phyloP scores from a whole-genome alignment of 2,113 vertebrate genomes.

The Aleadryas rufinucha region DNA sequence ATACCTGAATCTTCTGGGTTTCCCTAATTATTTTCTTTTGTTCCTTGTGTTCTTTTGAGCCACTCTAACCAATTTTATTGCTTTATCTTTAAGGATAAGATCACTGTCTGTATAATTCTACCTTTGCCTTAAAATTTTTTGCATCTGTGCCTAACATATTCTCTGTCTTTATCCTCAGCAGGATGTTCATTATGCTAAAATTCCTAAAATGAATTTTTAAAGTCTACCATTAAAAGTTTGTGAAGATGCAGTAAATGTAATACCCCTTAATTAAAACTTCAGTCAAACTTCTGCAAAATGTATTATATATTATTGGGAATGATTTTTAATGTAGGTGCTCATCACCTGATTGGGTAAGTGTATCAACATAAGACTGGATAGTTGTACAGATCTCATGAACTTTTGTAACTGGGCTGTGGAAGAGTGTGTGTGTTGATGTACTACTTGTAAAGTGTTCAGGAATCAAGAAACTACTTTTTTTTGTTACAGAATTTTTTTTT shows the following conservation, averaged over 20 bases:
- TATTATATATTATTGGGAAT: not conserved
- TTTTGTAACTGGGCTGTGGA: not conserved
- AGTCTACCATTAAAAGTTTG: not conserved
- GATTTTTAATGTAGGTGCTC: not conserved
- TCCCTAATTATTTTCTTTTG: not conserved
- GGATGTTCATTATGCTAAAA: not conserved
- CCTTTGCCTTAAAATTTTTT: not conserved
- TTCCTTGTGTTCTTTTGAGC: not conserved
- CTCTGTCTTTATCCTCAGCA: not conserved
- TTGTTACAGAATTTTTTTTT: not conserved
- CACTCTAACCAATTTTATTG: not conserved
- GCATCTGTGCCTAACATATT: not conserved
- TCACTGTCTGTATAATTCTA: not conserved
- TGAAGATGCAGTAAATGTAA: not conserved
- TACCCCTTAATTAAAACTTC: not conserved
- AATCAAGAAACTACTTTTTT: not conserved
- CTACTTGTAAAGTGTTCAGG: not conserved
- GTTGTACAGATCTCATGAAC: not conserved
- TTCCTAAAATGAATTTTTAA: not conserved
- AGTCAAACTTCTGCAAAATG: not conserved
- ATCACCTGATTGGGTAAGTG: not conserved
- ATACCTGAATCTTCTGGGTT: not conserved
- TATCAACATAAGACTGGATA: not conserved
- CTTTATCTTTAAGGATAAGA: not conserved
- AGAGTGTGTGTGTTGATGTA: not conserved